Percentiles rank a stretch among this genome's conserved stretches.
phyloP scores from a whole-genome alignment of 2,797 vertebrate species.

The Stomatorhinus walkeri region DNA sequence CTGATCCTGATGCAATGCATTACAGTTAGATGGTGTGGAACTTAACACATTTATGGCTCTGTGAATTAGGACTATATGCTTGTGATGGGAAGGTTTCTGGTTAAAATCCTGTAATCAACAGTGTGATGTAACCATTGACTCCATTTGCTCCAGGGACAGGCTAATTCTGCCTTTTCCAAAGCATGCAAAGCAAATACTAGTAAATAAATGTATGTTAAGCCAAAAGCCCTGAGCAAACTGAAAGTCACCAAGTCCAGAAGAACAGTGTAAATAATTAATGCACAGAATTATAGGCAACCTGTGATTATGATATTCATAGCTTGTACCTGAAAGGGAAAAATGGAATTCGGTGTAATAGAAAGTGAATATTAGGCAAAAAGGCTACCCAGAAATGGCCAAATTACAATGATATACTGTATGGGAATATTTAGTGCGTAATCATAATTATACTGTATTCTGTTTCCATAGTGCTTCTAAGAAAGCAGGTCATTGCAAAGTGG shows the following conservation, averaged over 20 bases:
- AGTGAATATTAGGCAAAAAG: neutral
- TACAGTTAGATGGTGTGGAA: neutral
- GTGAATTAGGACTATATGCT: neutral
- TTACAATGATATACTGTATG: neutral
- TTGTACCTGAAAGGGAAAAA: neutral
- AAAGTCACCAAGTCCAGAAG: neutral
- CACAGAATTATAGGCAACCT: neutral
- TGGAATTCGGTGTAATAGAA: neutral
- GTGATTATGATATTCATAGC: neutral
- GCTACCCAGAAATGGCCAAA: neutral
- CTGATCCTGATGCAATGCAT: no score
- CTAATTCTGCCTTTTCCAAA: neutral
- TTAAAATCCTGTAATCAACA: neutral
- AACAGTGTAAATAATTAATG: neutral
- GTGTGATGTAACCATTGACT: neutral
- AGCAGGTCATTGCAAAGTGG: constrained; percentile 54
- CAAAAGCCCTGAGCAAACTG: neutral
- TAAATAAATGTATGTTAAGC: neutral
- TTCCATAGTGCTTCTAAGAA: constrained; percentile 47
- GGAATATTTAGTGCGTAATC: neutral
- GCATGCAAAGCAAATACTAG: neutral
- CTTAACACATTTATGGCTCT: neutral
- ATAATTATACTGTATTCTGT: constrained; percentile 39
- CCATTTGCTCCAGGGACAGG: neutral
- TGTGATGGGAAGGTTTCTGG: neutral